Percentiles rank a stretch among this genome's conserved stretches.
Evolutionary conservation across 2,797 vertebrate genomes (phyloP).

Genomic region (Anisognathus igniventris): DNA sequence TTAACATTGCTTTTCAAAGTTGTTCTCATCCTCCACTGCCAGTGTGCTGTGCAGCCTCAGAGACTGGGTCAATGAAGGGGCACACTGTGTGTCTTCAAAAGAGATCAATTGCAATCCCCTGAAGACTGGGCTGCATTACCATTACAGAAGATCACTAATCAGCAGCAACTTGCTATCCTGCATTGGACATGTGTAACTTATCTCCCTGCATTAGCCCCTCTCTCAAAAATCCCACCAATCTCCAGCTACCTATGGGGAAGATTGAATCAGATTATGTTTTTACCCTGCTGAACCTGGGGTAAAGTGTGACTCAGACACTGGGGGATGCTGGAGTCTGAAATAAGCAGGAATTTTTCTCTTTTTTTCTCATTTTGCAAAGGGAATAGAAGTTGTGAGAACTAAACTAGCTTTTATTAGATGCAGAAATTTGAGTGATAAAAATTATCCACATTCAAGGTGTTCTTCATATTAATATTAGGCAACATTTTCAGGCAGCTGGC

Average conservation of each 20-base stretch:
- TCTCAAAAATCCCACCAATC: not conserved
- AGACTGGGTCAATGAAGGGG: constrained; percentile 31
- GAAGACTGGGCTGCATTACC: not conserved
- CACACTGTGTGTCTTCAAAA: constrained; percentile 23
- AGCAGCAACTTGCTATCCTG: not conserved
- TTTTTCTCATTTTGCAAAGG: not conserved
- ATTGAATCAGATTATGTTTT: not conserved
- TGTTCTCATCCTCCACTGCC: not conserved
- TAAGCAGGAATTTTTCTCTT: not conserved
- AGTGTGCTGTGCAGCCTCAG: not conserved
- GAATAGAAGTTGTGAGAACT: not conserved
- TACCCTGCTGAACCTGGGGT: not conserved
- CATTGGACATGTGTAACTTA: not conserved
- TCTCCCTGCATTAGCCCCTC: not conserved
- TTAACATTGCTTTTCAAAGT: constrained; percentile 24
- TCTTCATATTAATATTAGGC: not conserved
- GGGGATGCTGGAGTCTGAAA: not conserved
- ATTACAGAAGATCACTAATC: constrained; percentile 40
- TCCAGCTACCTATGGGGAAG: not conserved
- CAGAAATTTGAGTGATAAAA: not conserved
- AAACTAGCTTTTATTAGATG: not conserved
- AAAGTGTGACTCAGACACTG: not conserved
- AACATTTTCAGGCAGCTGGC: not conserved
- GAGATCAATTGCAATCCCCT: constrained; percentile 37
- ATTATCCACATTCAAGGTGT: not conserved